These are phyloP conservation scores for Apodemia zela DNA, from an alignment of 2,888 invertebrate species.

Conservation along the genomic window DNA sequence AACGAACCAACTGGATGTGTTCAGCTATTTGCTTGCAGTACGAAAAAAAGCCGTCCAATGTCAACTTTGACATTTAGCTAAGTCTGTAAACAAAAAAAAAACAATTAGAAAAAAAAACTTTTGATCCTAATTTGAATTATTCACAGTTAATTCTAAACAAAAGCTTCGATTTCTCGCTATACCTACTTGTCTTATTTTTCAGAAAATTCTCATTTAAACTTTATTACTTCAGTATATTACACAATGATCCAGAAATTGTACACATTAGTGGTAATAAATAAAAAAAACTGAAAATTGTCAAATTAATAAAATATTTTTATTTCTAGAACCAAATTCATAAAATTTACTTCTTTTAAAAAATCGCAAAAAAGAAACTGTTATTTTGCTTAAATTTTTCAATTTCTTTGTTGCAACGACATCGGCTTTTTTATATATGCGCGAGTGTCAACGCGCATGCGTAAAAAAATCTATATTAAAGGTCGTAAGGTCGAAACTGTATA, in stretches of 20 bases:
- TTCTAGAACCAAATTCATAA: too few species aligned
- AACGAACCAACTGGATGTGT: slow-evolving; percentile 79
- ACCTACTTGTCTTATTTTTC: too few species aligned
- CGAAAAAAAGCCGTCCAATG: slow-evolving; percentile 78
- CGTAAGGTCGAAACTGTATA: slow-evolving; percentile 31
- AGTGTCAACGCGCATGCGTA: slow-evolving; percentile 39
- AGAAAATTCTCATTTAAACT: too few species aligned
- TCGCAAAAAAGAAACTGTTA: not conserved
- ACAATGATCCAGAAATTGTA: too few species aligned
- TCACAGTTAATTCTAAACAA: not conserved
- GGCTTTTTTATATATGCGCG: slow-evolving; percentile 20
- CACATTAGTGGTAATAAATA: too few species aligned
- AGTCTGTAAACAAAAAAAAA: slow-evolving; percentile 70
- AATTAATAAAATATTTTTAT: too few species aligned
- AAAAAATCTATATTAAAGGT: slow-evolving; percentile 41
- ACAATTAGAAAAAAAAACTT: slow-evolving; percentile 22
- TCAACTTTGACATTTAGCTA: slow-evolving; percentile 73
- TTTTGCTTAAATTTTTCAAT: not conserved
- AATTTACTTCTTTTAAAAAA: too few species aligned
- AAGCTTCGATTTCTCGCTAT: not conserved
- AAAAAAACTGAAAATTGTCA: too few species aligned
- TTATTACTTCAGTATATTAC: too few species aligned
- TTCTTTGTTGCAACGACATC: not conserved
- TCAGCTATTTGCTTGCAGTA: slow-evolving; percentile 81
- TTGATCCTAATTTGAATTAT: not conserved